Percentiles rank a stretch among this genome's conserved stretches.
Conservation (phyloP, 64 coral and sea anemone species). For the Anthopleura sola region DNA sequence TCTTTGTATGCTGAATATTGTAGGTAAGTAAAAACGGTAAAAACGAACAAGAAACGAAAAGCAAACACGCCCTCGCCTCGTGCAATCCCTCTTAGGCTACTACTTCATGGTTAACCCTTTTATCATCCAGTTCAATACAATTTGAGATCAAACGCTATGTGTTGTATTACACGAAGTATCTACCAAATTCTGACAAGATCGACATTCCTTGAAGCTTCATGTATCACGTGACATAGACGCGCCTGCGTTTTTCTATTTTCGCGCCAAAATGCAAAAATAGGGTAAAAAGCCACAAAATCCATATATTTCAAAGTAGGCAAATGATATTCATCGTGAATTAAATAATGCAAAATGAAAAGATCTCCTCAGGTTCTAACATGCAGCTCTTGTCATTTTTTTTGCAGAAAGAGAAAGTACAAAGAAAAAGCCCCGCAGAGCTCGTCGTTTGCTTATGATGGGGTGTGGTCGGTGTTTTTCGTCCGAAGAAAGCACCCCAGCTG, state of each 20-base stretch:
- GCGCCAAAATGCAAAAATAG: background rate
- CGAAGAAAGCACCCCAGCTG: conserved; percentile 23
- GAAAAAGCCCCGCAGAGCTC: conserved; percentile 65
- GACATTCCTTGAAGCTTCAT: background rate
- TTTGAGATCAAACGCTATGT: background rate
- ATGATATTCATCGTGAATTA: background rate
- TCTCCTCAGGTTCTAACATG: background rate
- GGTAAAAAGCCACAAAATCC: background rate
- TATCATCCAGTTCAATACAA: background rate
- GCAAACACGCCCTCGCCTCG: background rate
- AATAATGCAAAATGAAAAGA: background rate
- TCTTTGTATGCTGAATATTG: conserved; percentile 95
- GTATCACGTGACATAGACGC: background rate
- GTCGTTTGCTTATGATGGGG: conserved; percentile 64
- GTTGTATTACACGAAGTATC: background rate
- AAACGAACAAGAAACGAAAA: background rate
- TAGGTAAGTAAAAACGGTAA: conserved; percentile 59
- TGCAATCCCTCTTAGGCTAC: background rate
- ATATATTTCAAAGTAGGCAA: background rate
- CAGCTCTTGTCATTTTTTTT: conserved; percentile 1
- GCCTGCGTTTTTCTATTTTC: background rate
- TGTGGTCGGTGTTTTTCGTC: conserved; percentile 68
- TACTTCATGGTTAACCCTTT: background rate
- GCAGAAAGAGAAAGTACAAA: conserved; percentile 69
- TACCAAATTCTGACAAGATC: background rate